phyloP scores from a whole-genome alignment of 2,888 invertebrate genomes.

The Tetramorium bicarinatum region DNA sequence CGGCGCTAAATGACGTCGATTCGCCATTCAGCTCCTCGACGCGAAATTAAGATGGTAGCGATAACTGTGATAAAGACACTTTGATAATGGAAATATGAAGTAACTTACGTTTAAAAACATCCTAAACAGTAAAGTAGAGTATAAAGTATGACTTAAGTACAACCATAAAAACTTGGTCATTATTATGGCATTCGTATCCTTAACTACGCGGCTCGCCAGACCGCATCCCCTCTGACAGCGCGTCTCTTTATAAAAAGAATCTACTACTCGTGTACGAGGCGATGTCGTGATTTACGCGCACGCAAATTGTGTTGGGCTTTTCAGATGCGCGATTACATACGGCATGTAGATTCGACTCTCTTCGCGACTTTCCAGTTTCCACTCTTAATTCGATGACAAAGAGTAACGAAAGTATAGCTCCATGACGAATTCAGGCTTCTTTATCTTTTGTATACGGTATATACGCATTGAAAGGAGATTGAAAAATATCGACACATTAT shows the following conservation, averaged over 20 bases:
- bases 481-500: conserved; percentile 1
- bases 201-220: conserved; percentile 72
- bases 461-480: background rate
- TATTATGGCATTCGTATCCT: conserved; percentile 86
- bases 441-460: background rate
- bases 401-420: background rate
- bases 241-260: conserved; percentile 62
- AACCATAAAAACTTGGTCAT: conserved; percentile 86
- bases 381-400: background rate
- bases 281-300: conserved; percentile 53
- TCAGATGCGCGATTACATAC: conserved; percentile 18
- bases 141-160: conserved; percentile 86
- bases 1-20: conserved; percentile 31
- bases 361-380: conserved; percentile 36
- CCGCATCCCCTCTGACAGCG: conserved; percentile 63
- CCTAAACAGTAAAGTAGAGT: conserved; percentile 79
- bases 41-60: conserved; percentile 55
- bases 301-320: conserved; percentile 47
- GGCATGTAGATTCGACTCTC: conserved; percentile 31
- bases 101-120: conserved; percentile 66
- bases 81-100: conserved; percentile 69
- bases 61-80: conserved; percentile 76
- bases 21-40: conserved; percentile 21
- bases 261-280: conserved; percentile 53
- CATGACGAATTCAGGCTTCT: conserved; percentile 12